Base-by-base conservation (phyloP, 2,113 vertebrate species). In the Neolamprologus falcicula region DNA sequence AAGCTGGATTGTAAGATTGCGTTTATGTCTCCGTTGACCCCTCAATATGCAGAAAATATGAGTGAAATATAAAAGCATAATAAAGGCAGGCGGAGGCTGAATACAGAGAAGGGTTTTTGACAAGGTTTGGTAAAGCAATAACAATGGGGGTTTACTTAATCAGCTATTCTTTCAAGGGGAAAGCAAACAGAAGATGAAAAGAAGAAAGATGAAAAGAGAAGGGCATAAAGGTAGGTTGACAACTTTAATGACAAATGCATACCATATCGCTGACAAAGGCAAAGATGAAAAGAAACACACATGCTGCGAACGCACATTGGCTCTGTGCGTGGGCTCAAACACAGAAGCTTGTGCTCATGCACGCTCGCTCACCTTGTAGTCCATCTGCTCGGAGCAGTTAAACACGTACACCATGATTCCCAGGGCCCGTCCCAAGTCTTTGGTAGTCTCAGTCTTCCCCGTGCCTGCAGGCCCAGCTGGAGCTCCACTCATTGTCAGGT, bases 331-430 rank as follows among this genome's bases (percentile, higher is more conserved):
- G 16, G 5, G 66, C 50, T 84, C 12, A 5, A 50, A 82, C 9
- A 24, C 59, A 66, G 21, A 50, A 2, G 5, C 13, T 21, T n/a
- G 42, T 4, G 11, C 17, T 10, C 8, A n/a, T 7, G 8, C 73
- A 52, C 45, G 8, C 19, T 9, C 2, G 7, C 83, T 88, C 55
- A 99, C 99, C 98, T 99, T 98, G 94, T 98, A 98, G 95, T 99
- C 99, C 98, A 99, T 99, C 96, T 99, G 99, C 93, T 99, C 98
- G 0, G 99, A 99, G 95, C 99, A 99, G 96, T 99, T 99, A 84
- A 99, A 99, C 50, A 99, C 98, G 0, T 99, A 99, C 79, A 99
- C 98, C 98, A 99, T 98, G 94, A 98, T 95, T 83, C 98, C 98
- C 17, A 99, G 96, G 0, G 98, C 98, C 63, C 98, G 94, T 7